phyloP scores from a whole-genome alignment of 2,888 invertebrate genomes.

The Rosalia funebris region DNA sequence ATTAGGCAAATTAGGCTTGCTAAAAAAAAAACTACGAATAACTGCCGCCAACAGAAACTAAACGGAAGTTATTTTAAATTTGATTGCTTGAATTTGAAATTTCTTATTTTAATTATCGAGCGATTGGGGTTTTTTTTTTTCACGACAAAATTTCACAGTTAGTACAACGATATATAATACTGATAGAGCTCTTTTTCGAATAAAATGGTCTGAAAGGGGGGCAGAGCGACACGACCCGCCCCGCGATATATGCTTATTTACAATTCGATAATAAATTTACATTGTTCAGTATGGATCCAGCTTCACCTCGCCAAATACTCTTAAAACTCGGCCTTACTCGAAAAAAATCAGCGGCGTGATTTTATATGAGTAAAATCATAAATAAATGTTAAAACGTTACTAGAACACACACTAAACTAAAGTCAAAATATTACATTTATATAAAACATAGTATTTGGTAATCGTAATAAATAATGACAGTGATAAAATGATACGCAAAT shows the following conservation, averaged over 20 bases:
- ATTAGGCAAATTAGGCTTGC: too few relatives aligned
- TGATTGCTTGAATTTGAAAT: too few relatives aligned
- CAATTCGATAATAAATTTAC: slow-evolving; percentile 48
- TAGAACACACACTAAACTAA: slow-evolving; percentile 55
- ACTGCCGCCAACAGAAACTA: too few relatives aligned
- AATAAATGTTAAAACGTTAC: slow-evolving; percentile 49
- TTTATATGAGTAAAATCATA: slow-evolving; percentile 31
- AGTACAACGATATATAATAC: too few relatives aligned
- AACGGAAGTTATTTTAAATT: too few relatives aligned
- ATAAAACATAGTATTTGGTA: slow-evolving; percentile 59
- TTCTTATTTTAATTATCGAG: too few relatives aligned
- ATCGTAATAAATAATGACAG: slow-evolving; percentile 53
- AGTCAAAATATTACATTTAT: slow-evolving; percentile 45
- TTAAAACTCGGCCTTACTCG: slow-evolving; percentile 55
- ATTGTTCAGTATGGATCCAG: slow-evolving; percentile 44
- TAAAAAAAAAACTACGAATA: too few relatives aligned
- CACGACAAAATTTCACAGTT: too few relatives aligned
- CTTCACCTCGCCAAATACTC: slow-evolving; percentile 40
- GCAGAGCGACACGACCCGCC: too few relatives aligned
- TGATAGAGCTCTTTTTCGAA: too few relatives aligned
- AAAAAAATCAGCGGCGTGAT: slow-evolving; percentile 42
- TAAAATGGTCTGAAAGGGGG: too few relatives aligned
- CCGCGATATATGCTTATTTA: slow-evolving; percentile 41
- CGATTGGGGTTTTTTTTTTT: too few relatives aligned
- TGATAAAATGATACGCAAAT: slow-evolving; percentile 35